Evolutionary conservation across 1,140 invertebrate species (phyloP), one percentile per base, ranked within the genome.

Genomic region (Drosophila virilis): DNA sequence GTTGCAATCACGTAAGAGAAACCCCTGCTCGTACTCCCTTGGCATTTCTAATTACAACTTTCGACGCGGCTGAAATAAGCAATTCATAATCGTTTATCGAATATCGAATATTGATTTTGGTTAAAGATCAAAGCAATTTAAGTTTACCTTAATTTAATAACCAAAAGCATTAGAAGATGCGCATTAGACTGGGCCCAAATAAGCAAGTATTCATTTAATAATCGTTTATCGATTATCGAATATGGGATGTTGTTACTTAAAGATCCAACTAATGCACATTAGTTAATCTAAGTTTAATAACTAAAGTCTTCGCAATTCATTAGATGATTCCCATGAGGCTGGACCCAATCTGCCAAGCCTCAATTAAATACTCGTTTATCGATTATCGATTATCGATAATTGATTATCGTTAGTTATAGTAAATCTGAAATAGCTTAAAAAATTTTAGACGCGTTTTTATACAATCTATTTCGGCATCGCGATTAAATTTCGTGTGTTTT

Each of bases 31-130:
- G 22, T 72, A 72, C 40, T 45, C 55, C 42, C 69, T 76, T 65
- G 15, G 80, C 76, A 76, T 83, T 72, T 76, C 58, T 61, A 84
- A 79, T 83, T 76, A 48, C 57, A 61, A 82, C 76, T 83, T 83
- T 79, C 80, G 46, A 76, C 42, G 43, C 59, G 43, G 2, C n/a
- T 32, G n/a, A 15, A 32, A 45, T 35, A 6, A 51, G 8, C 28
- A 9, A 52, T 35, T 17, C 45, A 48, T 48, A 48, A 48, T 12
- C 45, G 40, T 28, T 28, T 9, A 57, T 43, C 38, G 52, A 55
- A 42, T 51, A 35, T 13, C 28, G n/a, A 7, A 33, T n/a, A 51
- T 51, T 12, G 33, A 37, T 3, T 22, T 52, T 37, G 8, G 22
- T 22, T 3, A 22, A 22, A 22, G 1, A 28, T 5, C 4, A 2